Base-by-base conservation (phyloP, 2,888 invertebrate genomes). In the Trachelus stipa region DNA sequence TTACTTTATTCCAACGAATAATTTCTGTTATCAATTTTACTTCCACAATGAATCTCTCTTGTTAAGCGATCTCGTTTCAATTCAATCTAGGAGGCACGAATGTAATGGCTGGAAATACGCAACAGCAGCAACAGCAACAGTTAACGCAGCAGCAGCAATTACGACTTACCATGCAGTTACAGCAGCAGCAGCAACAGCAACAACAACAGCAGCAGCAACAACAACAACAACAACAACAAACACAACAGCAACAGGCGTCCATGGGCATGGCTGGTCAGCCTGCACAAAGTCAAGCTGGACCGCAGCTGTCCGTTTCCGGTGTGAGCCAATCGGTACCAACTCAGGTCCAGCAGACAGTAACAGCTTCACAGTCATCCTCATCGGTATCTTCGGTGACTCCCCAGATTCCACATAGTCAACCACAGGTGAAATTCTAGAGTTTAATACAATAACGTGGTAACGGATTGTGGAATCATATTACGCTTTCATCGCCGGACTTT, bases 51-150 rank as follows among this genome's bases (percentile, higher is more conserved):
- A 56, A 56, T 56, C 23, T 56, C 9, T 56, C 6, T 56, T 56
- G 56, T 56, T 56, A 56, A 56, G 56, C 56, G 56, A 56, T 56
- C 56, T 56, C 2, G 1, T 56, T 56, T 56, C 2, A 23, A 23
- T 15, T 33, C 34, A 23, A 76, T 80, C 3, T 82, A 85, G 85
- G 86, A 11, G 83, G 85, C 35, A 83, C 85, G 3, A 90, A 76
- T 56, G 87, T 89, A 11, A 90, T 90, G 90, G 82, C 88, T n/a
- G 84, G 87, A 6, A 90, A 88, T 84, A 77, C 88, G 68, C 93
- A 93, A 79, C 92, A 92, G 69, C 92, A 90, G 71, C 91, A 91
- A 77, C 90, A 89, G 40, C 86, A 91, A 77, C 91, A 91, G 77
- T 88, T 88, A 33, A 87, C 87, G 76, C 89, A 90, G 75, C 88